Conservation (phyloP, 1,140 invertebrate species). For the Drosophila teissieri region DNA sequence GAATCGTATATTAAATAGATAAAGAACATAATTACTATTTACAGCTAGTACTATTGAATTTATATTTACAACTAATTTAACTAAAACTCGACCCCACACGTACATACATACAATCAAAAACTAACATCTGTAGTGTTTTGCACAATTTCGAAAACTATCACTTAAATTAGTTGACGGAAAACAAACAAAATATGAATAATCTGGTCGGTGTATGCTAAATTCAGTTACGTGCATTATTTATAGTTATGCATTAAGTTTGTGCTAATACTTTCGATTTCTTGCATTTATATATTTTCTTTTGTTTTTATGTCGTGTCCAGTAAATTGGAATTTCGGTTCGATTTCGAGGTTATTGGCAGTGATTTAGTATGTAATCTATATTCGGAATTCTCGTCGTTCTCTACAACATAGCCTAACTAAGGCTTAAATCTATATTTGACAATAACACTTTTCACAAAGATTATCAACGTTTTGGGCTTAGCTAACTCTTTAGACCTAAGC, state of each 20-base stretch:
- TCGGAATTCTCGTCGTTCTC: constrained; percentile 31
- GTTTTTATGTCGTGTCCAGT: constrained; percentile 15
- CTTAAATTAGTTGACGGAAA: constrained; percentile 1
- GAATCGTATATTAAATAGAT: constrained; percentile 41
- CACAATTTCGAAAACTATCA: background rate
- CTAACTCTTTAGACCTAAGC: constrained; percentile 22
- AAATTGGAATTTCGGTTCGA: constrained; percentile 17
- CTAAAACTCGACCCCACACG: constrained; percentile 16
- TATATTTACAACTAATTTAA: constrained; percentile 54
- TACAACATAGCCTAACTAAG: constrained; percentile 19
- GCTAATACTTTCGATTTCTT: constrained; percentile 51
- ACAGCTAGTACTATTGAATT: constrained; percentile 39
- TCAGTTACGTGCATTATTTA: constrained; percentile 12
- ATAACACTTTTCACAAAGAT: constrained; percentile 46
- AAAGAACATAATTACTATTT: constrained; percentile 43
- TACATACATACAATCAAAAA: constrained; percentile 37
- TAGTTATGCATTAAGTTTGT: constrained; percentile 19
- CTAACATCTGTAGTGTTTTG: constrained; percentile 10
- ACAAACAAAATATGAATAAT: constrained; percentile 18
- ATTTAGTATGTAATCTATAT: constrained; percentile 30
- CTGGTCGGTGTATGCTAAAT: background rate
- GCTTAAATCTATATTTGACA: constrained; percentile 22
- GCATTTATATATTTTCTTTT: background rate
- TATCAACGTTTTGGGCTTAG: constrained; percentile 44
- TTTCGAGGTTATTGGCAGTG: constrained; percentile 42